Evolutionary conservation across 1,140 invertebrate species (phyloP), one percentile per base, ranked within the genome.

Genomic region (Euwallacea fornicatus): DNA sequence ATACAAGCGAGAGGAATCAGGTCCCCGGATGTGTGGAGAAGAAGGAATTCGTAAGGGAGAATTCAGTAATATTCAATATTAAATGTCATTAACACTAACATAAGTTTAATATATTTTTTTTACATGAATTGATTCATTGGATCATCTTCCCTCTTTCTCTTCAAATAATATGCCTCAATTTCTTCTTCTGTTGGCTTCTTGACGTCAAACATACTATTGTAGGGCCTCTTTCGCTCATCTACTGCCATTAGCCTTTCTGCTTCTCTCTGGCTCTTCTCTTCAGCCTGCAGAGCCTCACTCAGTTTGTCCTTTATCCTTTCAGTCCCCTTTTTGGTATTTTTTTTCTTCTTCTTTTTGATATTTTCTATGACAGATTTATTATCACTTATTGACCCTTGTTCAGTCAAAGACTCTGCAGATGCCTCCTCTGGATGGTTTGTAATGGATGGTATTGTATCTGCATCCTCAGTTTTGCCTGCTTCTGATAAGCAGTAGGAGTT

Each of bases 151-250:
- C 94, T 83, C 67, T 85, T 83, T 33, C 92, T 87, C 81, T 96
- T 97, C 84, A 96, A 91, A 75, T 91, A 88, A 83, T 93, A 98
- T 2, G 95, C 96, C 83, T 98, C 96, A 80, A 98, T 90, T 83
- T 98, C 94, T 76, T 96, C 93, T 69, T 94, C 91, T 0, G 94
- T 93, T 0, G 93, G 93, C 74, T 90, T 91, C 72, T 92, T 91
- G 0, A 88, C 87, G 74, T 93, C 89, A 73, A 88, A 91, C 89
- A 92, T 92, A 76, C 93, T 96, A 80, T 98, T 97, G 79, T 97
- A 98, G 0, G 92, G 89, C 21, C 96, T 83, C 80, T 98, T 96
- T 33, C 95, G 84, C 80, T 98, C 96, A 82, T 97, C 94, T 76
- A 91, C 83, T 11, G 85, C 83, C 56, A 95, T 80, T 0, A 93